These are phyloP conservation scores for Aurelia sp. DNA, from an alignment of 30 jellyfish, hydroid and myxozoan species.

Conservation along the genomic window DNA sequence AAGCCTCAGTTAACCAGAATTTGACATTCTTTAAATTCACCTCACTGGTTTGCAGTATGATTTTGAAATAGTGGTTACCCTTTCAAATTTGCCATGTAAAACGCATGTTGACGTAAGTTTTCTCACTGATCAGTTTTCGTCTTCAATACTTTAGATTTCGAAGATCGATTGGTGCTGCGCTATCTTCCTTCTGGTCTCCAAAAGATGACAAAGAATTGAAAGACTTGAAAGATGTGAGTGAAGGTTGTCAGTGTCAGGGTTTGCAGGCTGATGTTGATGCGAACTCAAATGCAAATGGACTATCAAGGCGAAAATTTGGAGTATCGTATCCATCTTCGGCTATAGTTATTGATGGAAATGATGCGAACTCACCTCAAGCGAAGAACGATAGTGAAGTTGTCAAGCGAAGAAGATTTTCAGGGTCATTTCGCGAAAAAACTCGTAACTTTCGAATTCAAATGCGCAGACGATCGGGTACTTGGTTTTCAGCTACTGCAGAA, in stretches of 20 bases:
- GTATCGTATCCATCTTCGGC: constrained; percentile 55
- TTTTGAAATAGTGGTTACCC: too few relatives aligned
- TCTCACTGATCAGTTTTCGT: too few relatives aligned
- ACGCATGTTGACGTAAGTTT: too few relatives aligned
- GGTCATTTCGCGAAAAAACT: constrained; percentile 68
- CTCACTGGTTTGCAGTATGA: too few relatives aligned
- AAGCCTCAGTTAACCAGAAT: too few relatives aligned
- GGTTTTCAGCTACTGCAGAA: constrained; percentile 58
- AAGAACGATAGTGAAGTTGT: constrained; percentile 40
- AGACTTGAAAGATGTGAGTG: constrained; percentile 3
- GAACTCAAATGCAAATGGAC: constrained; percentile 10
- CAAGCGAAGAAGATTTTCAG: constrained; percentile 63
- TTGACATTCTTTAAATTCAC: too few relatives aligned
- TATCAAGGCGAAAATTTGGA: constrained; percentile 65
- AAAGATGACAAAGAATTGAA: constrained; percentile 70
- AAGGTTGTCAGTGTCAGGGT: not conserved
- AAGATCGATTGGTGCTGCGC: constrained; percentile 95
- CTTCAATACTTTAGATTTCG: constrained; percentile 59
- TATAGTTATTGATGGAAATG: not conserved
- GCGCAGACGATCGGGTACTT: constrained; percentile 74
- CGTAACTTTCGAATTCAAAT: constrained; percentile 61
- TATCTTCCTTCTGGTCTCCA: constrained; percentile 87
- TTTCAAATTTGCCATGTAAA: too few relatives aligned
- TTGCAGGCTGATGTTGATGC: constrained; percentile 12
- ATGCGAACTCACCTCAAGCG: constrained; percentile 11